Conservation (phyloP, 2,888 invertebrate species). For the Chydorus sphaericus region DNA sequence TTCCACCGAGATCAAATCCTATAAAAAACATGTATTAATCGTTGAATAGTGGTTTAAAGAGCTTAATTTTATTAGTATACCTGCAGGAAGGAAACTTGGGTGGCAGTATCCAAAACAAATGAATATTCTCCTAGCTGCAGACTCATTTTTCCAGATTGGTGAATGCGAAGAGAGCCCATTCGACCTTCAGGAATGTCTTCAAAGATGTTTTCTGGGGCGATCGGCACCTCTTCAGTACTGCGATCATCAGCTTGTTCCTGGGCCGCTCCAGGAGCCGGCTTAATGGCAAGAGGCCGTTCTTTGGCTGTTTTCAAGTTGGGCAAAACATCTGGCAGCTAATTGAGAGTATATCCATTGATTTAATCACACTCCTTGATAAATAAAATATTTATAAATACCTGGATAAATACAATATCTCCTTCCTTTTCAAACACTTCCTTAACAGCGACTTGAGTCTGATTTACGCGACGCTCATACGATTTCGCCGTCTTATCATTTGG, state of each 20-base stretch:
- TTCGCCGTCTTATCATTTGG: background rate
- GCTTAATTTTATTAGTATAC: background rate
- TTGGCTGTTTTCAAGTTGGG: background rate
- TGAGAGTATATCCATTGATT: background rate
- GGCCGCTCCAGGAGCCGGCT: background rate
- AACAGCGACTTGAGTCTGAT: background rate
- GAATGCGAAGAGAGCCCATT: background rate
- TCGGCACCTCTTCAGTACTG: background rate
- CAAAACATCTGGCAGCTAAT: background rate
- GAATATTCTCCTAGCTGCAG: constrained; percentile 1
- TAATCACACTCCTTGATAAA: background rate
- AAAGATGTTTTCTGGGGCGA: background rate
- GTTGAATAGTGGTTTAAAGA: background rate
- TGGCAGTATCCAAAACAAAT: background rate
- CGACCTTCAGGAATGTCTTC: constrained; percentile 1
- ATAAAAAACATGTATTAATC: background rate
- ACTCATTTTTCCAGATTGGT: background rate
- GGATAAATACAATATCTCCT: background rate
- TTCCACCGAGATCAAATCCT: background rate
- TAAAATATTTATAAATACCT: background rate
- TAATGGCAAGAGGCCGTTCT: background rate
- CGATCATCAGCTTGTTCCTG: background rate
- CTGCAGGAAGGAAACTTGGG: background rate
- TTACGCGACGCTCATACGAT: background rate
- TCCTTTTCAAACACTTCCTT: background rate